Base-by-base conservation (phyloP, 2,113 vertebrate species). In the Pomatorhinus ruficollis region DNA sequence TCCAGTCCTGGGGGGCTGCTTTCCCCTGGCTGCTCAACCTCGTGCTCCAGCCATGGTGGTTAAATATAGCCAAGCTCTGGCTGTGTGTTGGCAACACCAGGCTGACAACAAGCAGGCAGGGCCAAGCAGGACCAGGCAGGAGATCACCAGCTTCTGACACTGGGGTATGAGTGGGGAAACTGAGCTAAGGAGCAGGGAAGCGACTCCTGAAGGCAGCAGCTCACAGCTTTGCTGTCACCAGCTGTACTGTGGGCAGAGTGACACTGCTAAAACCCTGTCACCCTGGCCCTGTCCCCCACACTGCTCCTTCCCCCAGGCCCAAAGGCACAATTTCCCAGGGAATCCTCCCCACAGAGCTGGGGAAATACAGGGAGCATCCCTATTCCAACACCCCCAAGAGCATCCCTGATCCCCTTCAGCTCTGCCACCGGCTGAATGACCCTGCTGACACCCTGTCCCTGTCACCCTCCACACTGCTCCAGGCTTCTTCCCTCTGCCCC, bases 41-140 rank as follows among this genome's bases (percentile, higher is more conserved):
- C 10, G 2, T 21, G 69, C 70, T 68, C 59, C 2, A 3, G 61
- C 68, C 22, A 2, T 1, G 6, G 39, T 0, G 5, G 74, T 33
- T 88, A 93, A 93, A 95, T 88, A 89, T 93, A 95, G 91, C 69
- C 47, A 1, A 24, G 83, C 56, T 16, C n/a, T 5, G 68, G 18
- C 30, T 13, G 49, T 42, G 54, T 49, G 77, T 17, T 81, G 25
- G 87, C 83, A 88, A 81, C 79, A 2, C 20, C 2, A 31, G 39
- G 37, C 69, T 77, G 39, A 27, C 64, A 66, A 57, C 31, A 4
- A 7, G 59, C 8, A 3, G 61, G 37, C 57, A 79, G 39, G 63
- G 31, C 25, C 31, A 33, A 20, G 53, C 53, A 27, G 49, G n/a
- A 15, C 19, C 31, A 18, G 35, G 44, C 54, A 63, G 65, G 40